Conservation (phyloP, 2,797 vertebrate species). For the Propithecus deckenii region DNA sequence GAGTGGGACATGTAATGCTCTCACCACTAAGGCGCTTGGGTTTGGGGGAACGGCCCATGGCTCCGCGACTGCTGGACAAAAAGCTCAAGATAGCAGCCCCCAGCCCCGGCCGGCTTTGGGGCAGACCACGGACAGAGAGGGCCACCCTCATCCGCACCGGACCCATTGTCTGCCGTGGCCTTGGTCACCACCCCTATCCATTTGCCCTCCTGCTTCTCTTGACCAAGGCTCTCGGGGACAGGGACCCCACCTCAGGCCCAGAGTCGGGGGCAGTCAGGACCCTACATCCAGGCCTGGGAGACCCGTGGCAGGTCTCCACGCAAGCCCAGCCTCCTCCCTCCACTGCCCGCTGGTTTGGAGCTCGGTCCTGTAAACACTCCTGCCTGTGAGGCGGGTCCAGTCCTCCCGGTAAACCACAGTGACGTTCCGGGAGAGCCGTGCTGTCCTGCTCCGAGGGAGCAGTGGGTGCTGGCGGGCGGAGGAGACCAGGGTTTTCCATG, state of each 20-base stretch:
- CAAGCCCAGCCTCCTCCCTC: neutral
- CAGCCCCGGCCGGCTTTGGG: neutral
- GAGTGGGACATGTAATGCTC: rapidly evolving
- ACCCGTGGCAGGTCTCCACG: neutral
- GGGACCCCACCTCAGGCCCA: neutral
- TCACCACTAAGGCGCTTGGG: neutral
- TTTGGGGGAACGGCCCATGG: rapidly evolving
- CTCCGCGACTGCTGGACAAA: rapidly evolving
- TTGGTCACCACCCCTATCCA: rapidly evolving
- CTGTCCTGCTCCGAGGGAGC: neutral
- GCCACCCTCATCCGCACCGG: rapidly evolving
- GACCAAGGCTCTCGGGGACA: neutral
- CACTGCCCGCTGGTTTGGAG: neutral
- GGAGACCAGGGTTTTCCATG: neutral
- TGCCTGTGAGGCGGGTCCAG: neutral
- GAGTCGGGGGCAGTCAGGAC: rapidly evolving
- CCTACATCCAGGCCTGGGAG: neutral
- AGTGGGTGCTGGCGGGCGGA: rapidly evolving
- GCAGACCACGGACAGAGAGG: rapidly evolving
- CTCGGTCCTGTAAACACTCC: neutral
- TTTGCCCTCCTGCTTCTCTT: neutral
- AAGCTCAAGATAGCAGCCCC: neutral
- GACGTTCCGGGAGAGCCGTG: rapidly evolving
- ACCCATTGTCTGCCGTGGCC: neutral
- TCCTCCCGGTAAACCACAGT: rapidly evolving